A percentile compares a stretch with the other conserved stretches of the same genome.
Evolutionary conservation across 1,140 invertebrate species (phyloP).

Genomic region (Kradibia gibbosae): DNA sequence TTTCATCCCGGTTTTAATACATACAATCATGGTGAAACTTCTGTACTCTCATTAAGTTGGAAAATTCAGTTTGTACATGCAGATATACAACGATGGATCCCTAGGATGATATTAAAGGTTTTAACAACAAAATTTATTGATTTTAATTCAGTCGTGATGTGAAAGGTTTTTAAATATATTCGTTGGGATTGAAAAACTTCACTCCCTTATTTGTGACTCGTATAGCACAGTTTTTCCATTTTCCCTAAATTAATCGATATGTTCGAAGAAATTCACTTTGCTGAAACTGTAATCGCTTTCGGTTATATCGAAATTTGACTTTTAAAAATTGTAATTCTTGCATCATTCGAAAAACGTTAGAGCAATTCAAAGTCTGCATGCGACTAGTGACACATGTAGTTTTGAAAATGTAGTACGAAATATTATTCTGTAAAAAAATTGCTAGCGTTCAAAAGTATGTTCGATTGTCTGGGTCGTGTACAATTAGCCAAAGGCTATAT

Average conservation of each 20-base stretch:
- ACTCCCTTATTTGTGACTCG: not conserved
- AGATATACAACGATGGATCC: constrained; percentile 43
- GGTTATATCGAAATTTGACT: constrained; percentile 35
- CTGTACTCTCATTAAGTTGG: not conserved
- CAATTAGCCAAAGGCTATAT: too few species aligned
- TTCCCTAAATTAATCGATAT: constrained; percentile 67
- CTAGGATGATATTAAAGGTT: constrained; percentile 60
- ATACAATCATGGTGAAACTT: not conserved
- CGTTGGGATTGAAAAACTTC: constrained; percentile 63
- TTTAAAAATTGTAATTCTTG: constrained; percentile 39
- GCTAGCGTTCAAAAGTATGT: not conserved
- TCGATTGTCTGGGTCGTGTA: too few species aligned
- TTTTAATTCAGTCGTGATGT: constrained; percentile 64
- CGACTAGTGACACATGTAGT: too few species aligned
- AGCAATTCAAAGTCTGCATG: constrained; percentile 36
- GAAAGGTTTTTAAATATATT: constrained; percentile 56
- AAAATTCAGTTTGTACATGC: constrained; percentile 44
- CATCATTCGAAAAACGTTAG: not conserved
- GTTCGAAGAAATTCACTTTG: constrained; percentile 65
- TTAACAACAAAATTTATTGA: constrained; percentile 64
- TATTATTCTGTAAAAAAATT: not conserved
- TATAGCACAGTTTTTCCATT: constrained; percentile 38
- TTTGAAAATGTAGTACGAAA: constrained; percentile 2
- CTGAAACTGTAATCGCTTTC: not conserved
- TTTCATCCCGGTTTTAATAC: not conserved